Evolutionary conservation across 2,888 invertebrate genomes (phyloP).

Genomic region (Lypha dubia): DNA sequence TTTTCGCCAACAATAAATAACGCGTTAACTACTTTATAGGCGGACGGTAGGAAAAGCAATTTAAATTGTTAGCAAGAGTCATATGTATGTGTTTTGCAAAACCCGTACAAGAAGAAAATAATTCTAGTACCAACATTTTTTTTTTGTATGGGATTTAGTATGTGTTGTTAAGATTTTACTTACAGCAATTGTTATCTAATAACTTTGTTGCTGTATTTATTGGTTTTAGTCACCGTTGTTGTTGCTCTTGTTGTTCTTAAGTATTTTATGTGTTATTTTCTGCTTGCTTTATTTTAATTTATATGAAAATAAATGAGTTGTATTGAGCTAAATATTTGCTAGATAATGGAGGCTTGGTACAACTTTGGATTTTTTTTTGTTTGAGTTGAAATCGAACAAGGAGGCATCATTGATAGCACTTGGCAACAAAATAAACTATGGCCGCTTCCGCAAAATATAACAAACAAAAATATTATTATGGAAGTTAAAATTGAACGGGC

Average conservation of each 20-base stretch:
- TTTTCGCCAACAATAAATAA: constrained; percentile 61
- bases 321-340: background rate
- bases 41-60: background rate
- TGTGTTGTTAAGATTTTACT: background rate
- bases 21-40: constrained; percentile 24
- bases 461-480: no score
- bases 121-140: no score
- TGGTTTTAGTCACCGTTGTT: background rate
- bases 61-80: background rate
- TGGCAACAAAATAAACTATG: no score
- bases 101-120: no score
- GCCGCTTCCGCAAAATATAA: no score
- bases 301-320: constrained; percentile 35
- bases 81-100: no score
- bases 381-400: background rate
- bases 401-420: no score
- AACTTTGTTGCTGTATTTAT: constrained; percentile 19
- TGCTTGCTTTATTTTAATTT: constrained; percentile 34
- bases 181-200: background rate
- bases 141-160: no score
- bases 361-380: background rate
- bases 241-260: background rate
- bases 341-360: background rate
- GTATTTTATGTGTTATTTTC: constrained; percentile 9
- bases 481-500: no score